Percentiles rank a stretch among this genome's conserved stretches.
These are phyloP conservation scores for Ochropleura plecta DNA, from an alignment of 2,888 invertebrate species.

Conservation along the genomic window DNA sequence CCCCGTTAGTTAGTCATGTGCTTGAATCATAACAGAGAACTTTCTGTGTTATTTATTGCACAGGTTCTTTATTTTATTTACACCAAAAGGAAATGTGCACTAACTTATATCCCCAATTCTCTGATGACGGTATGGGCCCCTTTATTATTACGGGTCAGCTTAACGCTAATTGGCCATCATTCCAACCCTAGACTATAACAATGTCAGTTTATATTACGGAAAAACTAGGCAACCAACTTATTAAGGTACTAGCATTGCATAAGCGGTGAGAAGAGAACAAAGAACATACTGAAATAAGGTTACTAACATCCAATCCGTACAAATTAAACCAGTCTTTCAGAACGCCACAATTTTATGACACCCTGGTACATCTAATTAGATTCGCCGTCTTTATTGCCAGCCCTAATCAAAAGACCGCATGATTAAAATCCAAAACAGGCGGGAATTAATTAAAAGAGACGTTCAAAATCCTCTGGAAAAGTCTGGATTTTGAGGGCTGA, in stretches of 20 bases:
- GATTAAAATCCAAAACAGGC: slow-evolving; percentile 74
- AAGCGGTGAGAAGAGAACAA: slow-evolving; percentile 2
- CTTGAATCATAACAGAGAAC: background rate
- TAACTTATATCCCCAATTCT: slow-evolving; percentile 1
- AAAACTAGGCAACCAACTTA: slow-evolving; percentile 6
- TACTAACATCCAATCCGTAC: slow-evolving; percentile 36
- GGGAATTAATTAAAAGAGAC: slow-evolving; percentile 73
- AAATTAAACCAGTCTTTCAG: slow-evolving; percentile 60
- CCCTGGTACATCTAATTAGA: slow-evolving; percentile 63
- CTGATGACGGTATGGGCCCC: slow-evolving; percentile 11
- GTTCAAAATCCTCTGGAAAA: slow-evolving; percentile 65
- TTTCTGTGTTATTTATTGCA: background rate
- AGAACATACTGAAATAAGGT: slow-evolving; percentile 11
- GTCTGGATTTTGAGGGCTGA: slow-evolving; percentile 64
- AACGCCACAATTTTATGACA: slow-evolving; percentile 58
- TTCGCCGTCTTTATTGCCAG: slow-evolving; percentile 61
- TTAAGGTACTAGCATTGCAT: slow-evolving; percentile 17
- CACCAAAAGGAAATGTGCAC: background rate
- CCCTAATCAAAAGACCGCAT: slow-evolving; percentile 67
- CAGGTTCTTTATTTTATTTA: background rate
- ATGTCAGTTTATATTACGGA: slow-evolving; percentile 11
- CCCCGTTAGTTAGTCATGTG: background rate
- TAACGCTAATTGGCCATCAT: slow-evolving; percentile 6
- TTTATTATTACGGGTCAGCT: slow-evolving; percentile 12
- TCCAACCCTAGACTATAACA: slow-evolving; percentile 9